Conservation (phyloP, 2,113 vertebrate species). For the Puntigrus tetrazona region DNA sequence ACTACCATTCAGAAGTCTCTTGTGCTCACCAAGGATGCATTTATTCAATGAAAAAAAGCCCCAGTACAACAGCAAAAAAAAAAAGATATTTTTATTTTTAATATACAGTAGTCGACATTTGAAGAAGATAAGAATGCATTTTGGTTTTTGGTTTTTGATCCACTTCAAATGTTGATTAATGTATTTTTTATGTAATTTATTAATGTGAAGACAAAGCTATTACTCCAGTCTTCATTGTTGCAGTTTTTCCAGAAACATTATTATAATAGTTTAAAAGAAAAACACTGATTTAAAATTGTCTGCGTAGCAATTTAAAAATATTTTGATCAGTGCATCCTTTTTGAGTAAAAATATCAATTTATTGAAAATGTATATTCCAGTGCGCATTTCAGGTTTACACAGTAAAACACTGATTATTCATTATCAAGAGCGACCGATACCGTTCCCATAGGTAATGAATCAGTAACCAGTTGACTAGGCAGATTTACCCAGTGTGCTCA, state of each 20-base stretch:
- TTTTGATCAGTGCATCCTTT: neutral
- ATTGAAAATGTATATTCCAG: no score
- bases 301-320: neutral
- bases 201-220: neutral
- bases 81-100: neutral
- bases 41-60: neutral
- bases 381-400: neutral
- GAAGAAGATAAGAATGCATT: no score
- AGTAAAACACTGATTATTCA: constrained; percentile 40
- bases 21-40: neutral
- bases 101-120: neutral
- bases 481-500: neutral
- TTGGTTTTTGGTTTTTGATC: no score
- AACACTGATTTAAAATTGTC: neutral
- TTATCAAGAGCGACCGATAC: constrained; percentile 44
- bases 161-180: no score
- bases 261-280: neutral
- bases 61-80: no score
- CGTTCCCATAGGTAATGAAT: constrained; percentile 44
- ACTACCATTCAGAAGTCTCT: neutral
- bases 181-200: neutral
- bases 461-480: constrained; percentile 47
- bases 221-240: neutral
- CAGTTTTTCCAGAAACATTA: neutral
- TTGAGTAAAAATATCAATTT: neutral